Base-by-base conservation (phyloP, 2,888 invertebrate genomes). In the Hyles lineata region DNA sequence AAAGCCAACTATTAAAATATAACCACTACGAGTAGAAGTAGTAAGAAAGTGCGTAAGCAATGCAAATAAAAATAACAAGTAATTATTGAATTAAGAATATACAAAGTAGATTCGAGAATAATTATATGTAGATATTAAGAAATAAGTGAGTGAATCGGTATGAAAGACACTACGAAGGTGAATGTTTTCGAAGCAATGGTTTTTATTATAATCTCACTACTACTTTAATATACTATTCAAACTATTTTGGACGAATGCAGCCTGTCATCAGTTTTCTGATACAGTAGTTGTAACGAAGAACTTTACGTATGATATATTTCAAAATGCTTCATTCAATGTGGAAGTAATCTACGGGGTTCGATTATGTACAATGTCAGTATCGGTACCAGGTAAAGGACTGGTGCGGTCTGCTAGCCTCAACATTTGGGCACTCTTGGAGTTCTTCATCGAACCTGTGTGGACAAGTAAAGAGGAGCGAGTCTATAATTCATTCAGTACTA, bases 361-460 rank as follows among this genome's bases (percentile, higher is more conserved):
- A 88, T 88, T 88, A 89, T 83, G 87, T 87, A 91, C 86, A 88
- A 86, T 87, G 80, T 87, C 84, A 87, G 81, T 87, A 84, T 87
- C 82, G 87, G 95, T 96, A 95, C 95, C 95, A 91, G 95, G 95
- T 93, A 90, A 92, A 89, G 95, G 95, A 95, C 94, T 95, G 95
- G 95, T 95, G 94, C 95, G 95, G 94, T 95, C 95, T 90, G 95
- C 90, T 89, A 93, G 95, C 90, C 95, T 95, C 95, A 96, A 95
- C 95, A 95, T 95, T 95, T 96, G 95, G 92, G 96, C 96, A 95
- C 96, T 96, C 94, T 95, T 95, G 88, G 96, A 96, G 90, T 95
- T 95, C 95, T 95, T 95, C 96, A 96, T 96, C 92, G 95, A 95
- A 92, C 95, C 94, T 94, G 94, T 90, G 89, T 89, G 93, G 93